These are phyloP conservation scores for Monopis laevigella DNA, from an alignment of 2,888 invertebrate genomes.

Conservation along the genomic window DNA sequence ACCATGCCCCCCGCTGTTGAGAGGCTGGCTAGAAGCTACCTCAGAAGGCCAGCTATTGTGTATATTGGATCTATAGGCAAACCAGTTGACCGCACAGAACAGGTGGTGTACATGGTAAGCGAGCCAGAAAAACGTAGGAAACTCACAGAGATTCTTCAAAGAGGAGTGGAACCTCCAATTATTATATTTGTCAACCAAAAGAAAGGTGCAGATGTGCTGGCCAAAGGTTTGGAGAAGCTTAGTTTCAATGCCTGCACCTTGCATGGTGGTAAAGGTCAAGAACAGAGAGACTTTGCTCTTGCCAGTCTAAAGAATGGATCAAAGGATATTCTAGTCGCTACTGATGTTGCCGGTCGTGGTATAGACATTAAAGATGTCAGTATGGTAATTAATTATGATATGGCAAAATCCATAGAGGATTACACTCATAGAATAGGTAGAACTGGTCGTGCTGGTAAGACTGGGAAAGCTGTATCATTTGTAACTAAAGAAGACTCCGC, in stretches of 20 bases:
- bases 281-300: conserved; percentile 98
- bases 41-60: conserved; percentile 95
- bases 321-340: conserved; percentile 98
- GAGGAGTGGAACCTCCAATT: conserved; percentile 95
- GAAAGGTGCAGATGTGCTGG: conserved; percentile 98
- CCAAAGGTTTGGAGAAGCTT: conserved; percentile 95
- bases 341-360: conserved; percentile 99
- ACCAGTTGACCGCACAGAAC: conserved; percentile 97
- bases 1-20: conserved; percentile 99
- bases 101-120: conserved; percentile 94
- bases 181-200: conserved; percentile 99
- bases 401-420: conserved; percentile 99
- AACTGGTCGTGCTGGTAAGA: conserved; percentile 98
- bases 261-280: conserved; percentile 99
- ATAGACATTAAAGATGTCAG: conserved; percentile 99
- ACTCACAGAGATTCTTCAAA: conserved; percentile 88
- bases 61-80: conserved; percentile 97
- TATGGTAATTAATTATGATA: conserved; percentile 99
- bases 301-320: conserved; percentile 95
- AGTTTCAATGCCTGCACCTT: conserved; percentile 96
- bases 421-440: conserved; percentile 98
- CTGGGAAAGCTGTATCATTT: conserved; percentile 95
- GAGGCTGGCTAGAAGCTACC: conserved; percentile 91
- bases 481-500: conserved; percentile 96
- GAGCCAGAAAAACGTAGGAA: conserved; percentile 97